Percentiles rank a stretch among this genome's conserved stretches.
Evolutionary conservation across 2,888 invertebrate genomes (phyloP).

Genomic region (Fissipunctia ypsillon): DNA sequence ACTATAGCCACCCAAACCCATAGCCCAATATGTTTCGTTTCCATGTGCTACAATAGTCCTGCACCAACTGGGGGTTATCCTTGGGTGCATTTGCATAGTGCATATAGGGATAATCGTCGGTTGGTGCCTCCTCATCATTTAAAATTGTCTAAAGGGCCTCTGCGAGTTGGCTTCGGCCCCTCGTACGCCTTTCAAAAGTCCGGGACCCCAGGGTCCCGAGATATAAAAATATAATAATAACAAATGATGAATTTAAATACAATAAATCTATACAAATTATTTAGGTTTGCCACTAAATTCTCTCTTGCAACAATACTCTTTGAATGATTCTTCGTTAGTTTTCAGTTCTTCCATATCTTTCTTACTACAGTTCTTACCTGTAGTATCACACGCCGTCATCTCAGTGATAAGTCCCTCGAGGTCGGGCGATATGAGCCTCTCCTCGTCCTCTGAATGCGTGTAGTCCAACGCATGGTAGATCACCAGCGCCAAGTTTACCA

Average conservation of each 20-base stretch:
- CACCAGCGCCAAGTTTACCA: constrained; percentile 95
- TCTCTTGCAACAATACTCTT: background rate
- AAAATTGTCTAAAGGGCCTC: too few species aligned
- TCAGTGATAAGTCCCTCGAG: constrained; percentile 96
- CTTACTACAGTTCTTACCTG: constrained; percentile 70
- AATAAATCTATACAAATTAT: background rate
- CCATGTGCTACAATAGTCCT: too few species aligned
- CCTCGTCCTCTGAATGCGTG: constrained; percentile 96
- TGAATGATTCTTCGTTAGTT: background rate
- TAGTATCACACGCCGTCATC: constrained; percentile 93
- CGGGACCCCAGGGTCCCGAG: too few species aligned
- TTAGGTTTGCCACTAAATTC: background rate
- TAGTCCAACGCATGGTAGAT: constrained; percentile 97
- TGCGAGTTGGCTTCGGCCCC: too few species aligned
- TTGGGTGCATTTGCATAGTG: too few species aligned
- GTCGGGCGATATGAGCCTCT: constrained; percentile 95
- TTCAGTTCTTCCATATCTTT: background rate
- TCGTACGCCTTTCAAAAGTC: too few species aligned
- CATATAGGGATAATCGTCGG: too few species aligned
- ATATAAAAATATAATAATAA: too few species aligned
- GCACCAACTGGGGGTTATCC: too few species aligned
- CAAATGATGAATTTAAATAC: background rate
- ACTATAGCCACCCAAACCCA: too few species aligned
- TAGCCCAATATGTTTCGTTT: too few species aligned
- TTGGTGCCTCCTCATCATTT: too few species aligned